Percentiles rank a stretch among this genome's conserved stretches.
Evolutionary conservation across 2,888 invertebrate genomes (phyloP).

Genomic region (Nephrotoma appendiculata): DNA sequence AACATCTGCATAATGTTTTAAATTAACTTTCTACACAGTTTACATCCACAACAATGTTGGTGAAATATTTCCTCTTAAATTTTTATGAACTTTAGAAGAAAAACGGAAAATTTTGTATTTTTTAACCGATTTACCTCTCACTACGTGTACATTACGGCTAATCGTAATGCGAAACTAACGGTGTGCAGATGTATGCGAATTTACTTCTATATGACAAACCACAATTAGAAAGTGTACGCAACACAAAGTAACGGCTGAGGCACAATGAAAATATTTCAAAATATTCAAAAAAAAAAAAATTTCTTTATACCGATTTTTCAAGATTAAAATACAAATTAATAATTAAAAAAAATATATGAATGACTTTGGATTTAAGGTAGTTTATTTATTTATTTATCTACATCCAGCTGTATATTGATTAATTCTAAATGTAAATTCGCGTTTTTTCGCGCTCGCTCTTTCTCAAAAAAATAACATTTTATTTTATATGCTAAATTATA

Average conservation of each 20-base stretch:
- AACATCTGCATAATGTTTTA: not conserved
- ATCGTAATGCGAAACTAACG: not conserved
- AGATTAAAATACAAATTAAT: not conserved
- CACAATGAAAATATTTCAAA: not conserved
- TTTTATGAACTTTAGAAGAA: not conserved
- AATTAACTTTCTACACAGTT: not conserved
- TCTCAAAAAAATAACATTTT: not conserved
- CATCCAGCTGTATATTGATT: not conserved
- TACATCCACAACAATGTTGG: not conserved
- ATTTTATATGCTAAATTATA: not conserved
- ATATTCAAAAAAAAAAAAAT: not conserved
- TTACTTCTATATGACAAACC: not conserved
- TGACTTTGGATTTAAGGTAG: not conserved
- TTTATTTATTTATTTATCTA: not conserved
- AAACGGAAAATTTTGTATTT: not conserved
- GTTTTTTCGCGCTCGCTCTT: not conserved
- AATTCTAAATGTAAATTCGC: not conserved
- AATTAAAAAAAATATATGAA: not conserved
- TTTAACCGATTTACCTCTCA: not conserved
- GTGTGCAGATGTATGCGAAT: not conserved
- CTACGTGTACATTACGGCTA: not conserved
- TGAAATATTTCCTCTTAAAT: not conserved
- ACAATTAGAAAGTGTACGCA: not conserved
- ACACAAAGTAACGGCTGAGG: not conserved
- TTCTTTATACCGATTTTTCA: not conserved